A percentile compares a stretch with the other conserved stretches of the same genome.
Conservation (phyloP, 2,797 vertebrate species). For the Carapus acus region DNA sequence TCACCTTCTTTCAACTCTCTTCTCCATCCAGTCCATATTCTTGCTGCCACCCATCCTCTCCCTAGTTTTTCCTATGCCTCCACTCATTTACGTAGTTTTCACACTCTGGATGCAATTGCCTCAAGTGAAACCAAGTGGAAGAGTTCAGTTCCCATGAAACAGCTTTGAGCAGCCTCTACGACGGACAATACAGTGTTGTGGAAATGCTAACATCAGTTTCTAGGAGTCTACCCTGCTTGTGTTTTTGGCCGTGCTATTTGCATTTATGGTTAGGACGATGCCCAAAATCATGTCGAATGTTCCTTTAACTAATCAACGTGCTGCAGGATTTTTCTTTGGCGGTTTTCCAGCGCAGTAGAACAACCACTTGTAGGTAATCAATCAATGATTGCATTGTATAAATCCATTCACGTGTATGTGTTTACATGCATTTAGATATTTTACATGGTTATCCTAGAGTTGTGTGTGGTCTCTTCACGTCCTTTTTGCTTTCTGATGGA, state of each 20-base stretch:
- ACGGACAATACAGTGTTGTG: constrained; percentile 52
- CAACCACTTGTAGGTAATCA: constrained; percentile 47
- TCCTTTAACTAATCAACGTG: constrained; percentile 47
- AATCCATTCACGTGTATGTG: constrained; percentile 6
- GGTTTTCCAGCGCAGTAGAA: constrained; percentile 47
- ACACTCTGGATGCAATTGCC: constrained; percentile 29
- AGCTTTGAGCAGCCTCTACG: constrained; percentile 40
- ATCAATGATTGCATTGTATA: constrained; percentile 36
- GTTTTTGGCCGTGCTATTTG: constrained; percentile 34
- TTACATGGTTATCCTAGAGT: constrained; percentile 25
- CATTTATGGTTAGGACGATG: constrained; percentile 42
- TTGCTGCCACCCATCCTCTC: constrained; percentile 2
- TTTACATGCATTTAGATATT: constrained; percentile 1
- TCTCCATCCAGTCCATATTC: neutral
- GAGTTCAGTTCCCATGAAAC: constrained; percentile 58
- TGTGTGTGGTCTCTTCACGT: constrained; percentile 45
- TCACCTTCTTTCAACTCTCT: neutral
- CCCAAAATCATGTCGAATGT: constrained; percentile 55
- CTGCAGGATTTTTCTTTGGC: constrained; percentile 44
- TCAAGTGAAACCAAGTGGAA: constrained; percentile 37
- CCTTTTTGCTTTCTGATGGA: constrained; percentile 35
- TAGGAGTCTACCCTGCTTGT: constrained; percentile 35
- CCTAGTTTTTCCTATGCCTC: constrained; percentile 21
- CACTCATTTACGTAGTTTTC: constrained; percentile 45
- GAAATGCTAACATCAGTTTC: constrained; percentile 55